A percentile compares a stretch with the other conserved stretches of the same genome.
Evolutionary conservation across 2,113 vertebrate genomes (phyloP).

Genomic region (Scartelaos histophorus): DNA sequence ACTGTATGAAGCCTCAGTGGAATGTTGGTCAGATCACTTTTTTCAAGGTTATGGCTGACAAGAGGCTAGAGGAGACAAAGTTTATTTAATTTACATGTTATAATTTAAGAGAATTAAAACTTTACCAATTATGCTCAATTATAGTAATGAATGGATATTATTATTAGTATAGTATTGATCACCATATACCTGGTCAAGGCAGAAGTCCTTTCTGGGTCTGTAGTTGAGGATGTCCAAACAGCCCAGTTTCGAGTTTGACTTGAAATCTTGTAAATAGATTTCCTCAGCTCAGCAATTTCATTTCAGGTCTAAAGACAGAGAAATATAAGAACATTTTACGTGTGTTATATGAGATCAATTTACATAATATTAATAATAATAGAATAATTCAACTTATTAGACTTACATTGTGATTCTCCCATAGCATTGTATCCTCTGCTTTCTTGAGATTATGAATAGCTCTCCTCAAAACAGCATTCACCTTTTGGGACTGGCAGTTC

Average conservation of each 20-base stretch:
- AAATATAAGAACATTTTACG: too few relatives aligned
- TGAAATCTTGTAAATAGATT: background rate
- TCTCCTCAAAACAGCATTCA: conserved; percentile 12
- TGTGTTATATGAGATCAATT: too few relatives aligned
- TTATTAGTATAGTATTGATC: too few relatives aligned
- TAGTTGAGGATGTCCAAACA: conserved; percentile 36
- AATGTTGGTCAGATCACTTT: conserved; percentile 22
- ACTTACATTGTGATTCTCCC: conserved; percentile 5
- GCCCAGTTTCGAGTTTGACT: conserved; percentile 23
- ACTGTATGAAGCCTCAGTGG: background rate
- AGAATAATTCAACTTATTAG: background rate
- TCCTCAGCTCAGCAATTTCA: conserved; percentile 30
- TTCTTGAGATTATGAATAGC: conserved; percentile 19
- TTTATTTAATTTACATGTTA: background rate
- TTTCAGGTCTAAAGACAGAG: conserved; percentile 17
- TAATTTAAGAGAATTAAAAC: too few relatives aligned
- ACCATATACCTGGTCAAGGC: conserved; percentile 14
- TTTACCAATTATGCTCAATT: too few relatives aligned
- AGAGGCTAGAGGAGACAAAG: conserved; percentile 6
- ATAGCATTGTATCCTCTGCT: conserved; percentile 8
- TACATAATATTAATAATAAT: too few relatives aligned
- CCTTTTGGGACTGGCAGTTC: too few relatives aligned
- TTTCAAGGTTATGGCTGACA: conserved; percentile 27
- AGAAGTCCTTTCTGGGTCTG: conserved; percentile 27
- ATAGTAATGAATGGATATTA: too few relatives aligned